Evolutionary conservation across 2,113 vertebrate genomes (phyloP).

Genomic region (Acinonyx jubatus): DNA sequence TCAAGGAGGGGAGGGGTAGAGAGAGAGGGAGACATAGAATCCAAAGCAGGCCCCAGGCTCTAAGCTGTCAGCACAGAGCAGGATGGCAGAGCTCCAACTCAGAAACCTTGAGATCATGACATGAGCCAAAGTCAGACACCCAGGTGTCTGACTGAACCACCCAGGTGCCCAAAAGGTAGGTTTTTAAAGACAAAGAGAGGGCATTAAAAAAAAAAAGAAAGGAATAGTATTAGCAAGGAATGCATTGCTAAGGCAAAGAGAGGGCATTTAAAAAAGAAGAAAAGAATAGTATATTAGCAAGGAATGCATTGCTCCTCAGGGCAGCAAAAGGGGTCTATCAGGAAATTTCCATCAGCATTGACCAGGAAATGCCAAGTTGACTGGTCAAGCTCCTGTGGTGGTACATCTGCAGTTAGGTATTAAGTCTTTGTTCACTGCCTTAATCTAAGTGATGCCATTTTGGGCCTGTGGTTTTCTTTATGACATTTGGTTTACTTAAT

Average conservation of each 20-base stretch:
- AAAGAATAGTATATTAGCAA: background rate
- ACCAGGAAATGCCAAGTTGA: background rate
- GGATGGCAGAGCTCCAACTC: too few relatives aligned
- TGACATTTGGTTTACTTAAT: background rate
- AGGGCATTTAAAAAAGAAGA: background rate
- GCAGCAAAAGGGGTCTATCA: background rate
- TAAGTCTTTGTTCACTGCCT: background rate
- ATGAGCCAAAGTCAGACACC: too few relatives aligned
- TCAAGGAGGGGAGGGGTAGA: too few relatives aligned
- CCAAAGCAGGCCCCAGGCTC: too few relatives aligned
- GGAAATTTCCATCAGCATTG: background rate
- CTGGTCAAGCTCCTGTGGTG: background rate
- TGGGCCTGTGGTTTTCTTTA: background rate
- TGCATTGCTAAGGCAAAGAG: background rate
- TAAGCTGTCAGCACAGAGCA: too few relatives aligned
- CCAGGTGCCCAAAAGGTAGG: too few relatives aligned
- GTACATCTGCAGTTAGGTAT: background rate
- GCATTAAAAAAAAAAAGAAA: background rate
- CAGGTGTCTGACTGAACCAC: too few relatives aligned
- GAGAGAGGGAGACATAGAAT: too few relatives aligned
- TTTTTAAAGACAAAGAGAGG: background rate
- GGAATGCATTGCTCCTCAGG: background rate
- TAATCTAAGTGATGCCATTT: background rate
- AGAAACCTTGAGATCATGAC: too few relatives aligned
- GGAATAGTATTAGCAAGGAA: background rate